Evolutionary conservation across 1,140 invertebrate genomes (phyloP), one percentile per base, ranked within the genome.

Genomic region (Zaprionus inermis): DNA sequence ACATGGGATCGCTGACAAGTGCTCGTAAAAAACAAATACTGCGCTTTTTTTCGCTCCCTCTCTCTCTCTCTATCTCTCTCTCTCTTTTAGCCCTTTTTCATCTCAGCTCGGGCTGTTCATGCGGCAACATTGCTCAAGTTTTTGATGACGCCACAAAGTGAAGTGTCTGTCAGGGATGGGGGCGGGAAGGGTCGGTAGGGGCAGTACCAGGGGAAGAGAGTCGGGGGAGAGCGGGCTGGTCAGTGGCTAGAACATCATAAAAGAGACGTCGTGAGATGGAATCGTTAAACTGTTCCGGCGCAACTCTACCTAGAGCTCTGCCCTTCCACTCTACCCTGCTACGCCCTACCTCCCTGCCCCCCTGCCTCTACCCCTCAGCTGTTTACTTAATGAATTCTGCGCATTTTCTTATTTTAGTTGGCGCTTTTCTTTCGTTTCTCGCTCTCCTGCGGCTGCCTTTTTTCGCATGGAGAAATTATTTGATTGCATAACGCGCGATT

Each of bases 401-500:
- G 44, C 16, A 20, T 52, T 79, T 76, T 66, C 73, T 76, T 66
- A 69, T 72, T 66, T 76, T 52, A 58, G 49, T 81, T 44, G n/a
- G 1, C 14, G n/a, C 38, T 44, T 44, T 16, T 44, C 38, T 16
- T 44, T 5, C 7, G n/a, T 32, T 32, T 32, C 30, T 32, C 30
- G 3, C 38, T 41, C 36, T 41, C 5, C 12, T 16, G 5, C 5
- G n/a, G 51, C 24, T 2, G 28, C 44, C 20, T 49, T 67, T 78
- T 65, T 70, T 56, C 57, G 57, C 60, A 59, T 76, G 56, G 34
- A 79, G 73, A 84, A 89, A 89, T 76, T 84, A 88, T 89, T 88
- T 89, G 83, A 88, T 88, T 84, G 80, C 71, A 89, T 83, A 89
- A 89, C 80, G 75, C 71, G 81, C 80, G 78, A 80, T 74, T 89